phyloP scores from a whole-genome alignment of 2,113 vertebrate species.

The Psettodes erumei region DNA sequence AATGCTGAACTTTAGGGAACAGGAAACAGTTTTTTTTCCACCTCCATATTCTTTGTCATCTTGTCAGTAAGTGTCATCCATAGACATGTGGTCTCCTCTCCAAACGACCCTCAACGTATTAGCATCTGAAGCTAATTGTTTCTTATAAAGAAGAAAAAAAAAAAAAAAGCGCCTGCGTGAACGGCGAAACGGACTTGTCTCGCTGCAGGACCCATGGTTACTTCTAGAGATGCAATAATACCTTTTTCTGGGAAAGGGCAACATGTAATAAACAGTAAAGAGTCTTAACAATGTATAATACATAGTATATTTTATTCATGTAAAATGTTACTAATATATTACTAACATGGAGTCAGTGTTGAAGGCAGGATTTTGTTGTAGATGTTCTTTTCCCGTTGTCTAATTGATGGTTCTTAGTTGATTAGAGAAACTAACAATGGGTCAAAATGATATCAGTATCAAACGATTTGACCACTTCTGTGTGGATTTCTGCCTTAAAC shows the following conservation, averaged over 20 bases:
- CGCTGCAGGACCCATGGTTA: conserved; percentile 65
- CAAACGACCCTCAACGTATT: conserved; percentile 58
- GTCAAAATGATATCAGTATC: conserved; percentile 71
- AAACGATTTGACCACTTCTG: conserved; percentile 70
- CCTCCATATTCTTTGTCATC: conserved; percentile 44
- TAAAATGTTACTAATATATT: conserved; percentile 81
- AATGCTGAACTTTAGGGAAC: conserved; percentile 42
- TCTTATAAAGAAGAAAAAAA: conserved; percentile 17
- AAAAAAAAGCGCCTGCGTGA: conserved; percentile 41
- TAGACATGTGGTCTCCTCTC: conserved; percentile 67
- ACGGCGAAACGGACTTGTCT: conserved; percentile 42
- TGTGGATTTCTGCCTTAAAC: conserved; percentile 78
- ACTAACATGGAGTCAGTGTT: conserved; percentile 72
- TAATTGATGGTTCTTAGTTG: conserved; percentile 68
- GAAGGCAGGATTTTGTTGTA: conserved; percentile 68
- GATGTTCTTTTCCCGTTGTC: conserved; percentile 72
- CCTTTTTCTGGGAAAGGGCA: conserved; percentile 77
- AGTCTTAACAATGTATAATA: conserved; percentile 79
- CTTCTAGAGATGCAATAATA: conserved; percentile 84
- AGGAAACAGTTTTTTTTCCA: conserved; percentile 54
- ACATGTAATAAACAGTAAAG: conserved; percentile 77
- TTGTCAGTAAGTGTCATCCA: conserved; percentile 69
- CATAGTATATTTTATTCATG: conserved; percentile 83
- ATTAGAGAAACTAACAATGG: conserved; percentile 66
- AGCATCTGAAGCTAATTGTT: conserved; percentile 61